Conservation (phyloP, 1,140 invertebrate genomes). For the Lethrus apterus region DNA sequence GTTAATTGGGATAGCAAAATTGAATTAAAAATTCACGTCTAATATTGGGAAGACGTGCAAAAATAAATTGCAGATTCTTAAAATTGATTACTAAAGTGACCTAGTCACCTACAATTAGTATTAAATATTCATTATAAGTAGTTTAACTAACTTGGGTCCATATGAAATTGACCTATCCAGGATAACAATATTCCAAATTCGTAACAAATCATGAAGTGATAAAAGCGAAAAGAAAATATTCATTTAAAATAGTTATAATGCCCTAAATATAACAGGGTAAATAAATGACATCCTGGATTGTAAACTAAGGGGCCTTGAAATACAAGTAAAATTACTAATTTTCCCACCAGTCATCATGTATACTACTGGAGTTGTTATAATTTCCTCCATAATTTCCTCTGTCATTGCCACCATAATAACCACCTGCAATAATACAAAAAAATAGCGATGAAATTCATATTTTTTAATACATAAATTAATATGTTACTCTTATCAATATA, state of each 20-base stretch:
- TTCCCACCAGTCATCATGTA: constrained; percentile 34
- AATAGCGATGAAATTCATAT: constrained; percentile 3
- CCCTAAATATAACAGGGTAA: constrained; percentile 11
- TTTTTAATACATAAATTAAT: constrained; percentile 2
- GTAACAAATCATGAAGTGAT: not conserved
- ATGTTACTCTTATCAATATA: not conserved
- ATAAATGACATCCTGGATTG: constrained; percentile 10
- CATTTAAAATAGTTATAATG: constrained; percentile 11
- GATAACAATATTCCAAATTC: not conserved
- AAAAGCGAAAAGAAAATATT: constrained; percentile 2
- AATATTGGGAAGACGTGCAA: not conserved
- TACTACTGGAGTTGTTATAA: constrained; percentile 30
- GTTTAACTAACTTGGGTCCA: not conserved
- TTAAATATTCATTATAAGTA: not conserved
- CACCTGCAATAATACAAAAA: constrained; percentile 17
- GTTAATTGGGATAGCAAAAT: constrained; percentile 8
- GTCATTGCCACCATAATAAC: constrained; percentile 29
- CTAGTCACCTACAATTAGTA: constrained; percentile 9
- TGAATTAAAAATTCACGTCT: no score
- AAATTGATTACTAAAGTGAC: constrained; percentile 7
- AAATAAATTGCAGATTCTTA: not conserved
- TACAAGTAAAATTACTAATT: not conserved
- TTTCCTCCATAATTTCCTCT: constrained; percentile 37
- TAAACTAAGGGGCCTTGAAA: not conserved
- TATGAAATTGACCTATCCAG: not conserved